Percentiles rank a stretch among this genome's conserved stretches.
These are phyloP conservation scores for Antheraea mylitta DNA, from an alignment of 1,140 invertebrate genomes.

Conservation along the genomic window DNA sequence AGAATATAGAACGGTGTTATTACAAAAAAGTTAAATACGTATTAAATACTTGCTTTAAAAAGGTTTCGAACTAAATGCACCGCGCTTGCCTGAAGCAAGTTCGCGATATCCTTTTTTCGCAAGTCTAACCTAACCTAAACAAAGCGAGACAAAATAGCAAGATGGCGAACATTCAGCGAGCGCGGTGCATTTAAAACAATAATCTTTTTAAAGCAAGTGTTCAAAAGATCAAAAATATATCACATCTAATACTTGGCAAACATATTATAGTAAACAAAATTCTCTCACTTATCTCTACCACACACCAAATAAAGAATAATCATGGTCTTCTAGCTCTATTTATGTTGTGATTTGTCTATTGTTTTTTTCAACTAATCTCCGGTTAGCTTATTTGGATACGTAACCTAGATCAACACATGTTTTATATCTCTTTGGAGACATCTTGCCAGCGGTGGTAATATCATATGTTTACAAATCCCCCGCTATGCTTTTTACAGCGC, in stretches of 20 bases:
- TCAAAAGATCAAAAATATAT: too few relatives aligned
- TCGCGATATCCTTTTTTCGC: too few relatives aligned
- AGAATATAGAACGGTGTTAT: too few relatives aligned
- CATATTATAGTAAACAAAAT: not conserved
- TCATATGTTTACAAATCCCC: not conserved
- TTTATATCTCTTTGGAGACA: not conserved
- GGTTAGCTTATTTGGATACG: slow-evolving; percentile 20
- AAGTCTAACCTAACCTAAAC: too few relatives aligned
- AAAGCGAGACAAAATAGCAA: too few relatives aligned
- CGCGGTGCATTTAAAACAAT: too few relatives aligned
- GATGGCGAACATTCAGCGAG: too few relatives aligned
- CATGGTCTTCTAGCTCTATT: not conserved
- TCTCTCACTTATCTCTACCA: not conserved
- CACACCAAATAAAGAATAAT: not conserved
- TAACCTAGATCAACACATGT: slow-evolving; percentile 25
- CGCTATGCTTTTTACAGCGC: not conserved
- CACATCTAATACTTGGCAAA: not conserved
- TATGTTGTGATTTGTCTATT: slow-evolving; percentile 8
- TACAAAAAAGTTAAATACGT: too few relatives aligned
- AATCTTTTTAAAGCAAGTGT: too few relatives aligned
- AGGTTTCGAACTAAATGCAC: too few relatives aligned
- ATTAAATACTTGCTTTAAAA: too few relatives aligned
- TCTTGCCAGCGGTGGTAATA: not conserved
- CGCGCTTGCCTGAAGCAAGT: too few relatives aligned
- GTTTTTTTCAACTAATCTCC: slow-evolving; percentile 16